Conservation (phyloP, 2,797 vertebrate species). For the Eulemur mongoz region DNA sequence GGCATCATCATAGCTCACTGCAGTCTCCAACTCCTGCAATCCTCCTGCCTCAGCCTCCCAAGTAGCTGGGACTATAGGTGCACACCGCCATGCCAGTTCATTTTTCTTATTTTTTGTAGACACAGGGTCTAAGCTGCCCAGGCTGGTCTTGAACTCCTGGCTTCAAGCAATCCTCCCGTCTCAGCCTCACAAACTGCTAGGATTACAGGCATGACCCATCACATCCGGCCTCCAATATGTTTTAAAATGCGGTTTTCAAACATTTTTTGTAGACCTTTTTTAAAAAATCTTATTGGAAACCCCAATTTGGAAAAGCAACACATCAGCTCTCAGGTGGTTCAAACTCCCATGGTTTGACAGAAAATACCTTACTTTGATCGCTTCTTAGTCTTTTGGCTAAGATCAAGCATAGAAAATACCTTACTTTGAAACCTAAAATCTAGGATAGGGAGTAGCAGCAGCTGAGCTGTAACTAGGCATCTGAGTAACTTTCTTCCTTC, state of each 20-base stretch:
- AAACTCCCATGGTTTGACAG: not conserved
- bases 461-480: not conserved
- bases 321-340: not conserved
- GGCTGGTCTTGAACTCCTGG: not conserved
- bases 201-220: not conserved
- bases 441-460: not conserved
- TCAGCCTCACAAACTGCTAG: not conserved
- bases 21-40: not conserved
- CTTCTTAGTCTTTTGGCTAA: not conserved
- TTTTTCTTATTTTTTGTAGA: not conserved
- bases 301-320: not conserved
- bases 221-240: not conserved
- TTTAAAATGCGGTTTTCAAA: not conserved
- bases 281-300: not conserved
- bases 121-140: not conserved
- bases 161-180: not conserved
- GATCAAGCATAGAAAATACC: not conserved
- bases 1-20: not conserved
- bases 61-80: not conserved
- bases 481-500: not conserved
- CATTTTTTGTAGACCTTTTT: not conserved
- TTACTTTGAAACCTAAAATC: not conserved
- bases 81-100: not conserved
- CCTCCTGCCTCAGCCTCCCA: not conserved
- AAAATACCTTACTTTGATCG: not conserved